These are phyloP conservation scores for Engraulis encrasicolus DNA, from an alignment of 2,113 vertebrate genomes.

Conservation along the genomic window DNA sequence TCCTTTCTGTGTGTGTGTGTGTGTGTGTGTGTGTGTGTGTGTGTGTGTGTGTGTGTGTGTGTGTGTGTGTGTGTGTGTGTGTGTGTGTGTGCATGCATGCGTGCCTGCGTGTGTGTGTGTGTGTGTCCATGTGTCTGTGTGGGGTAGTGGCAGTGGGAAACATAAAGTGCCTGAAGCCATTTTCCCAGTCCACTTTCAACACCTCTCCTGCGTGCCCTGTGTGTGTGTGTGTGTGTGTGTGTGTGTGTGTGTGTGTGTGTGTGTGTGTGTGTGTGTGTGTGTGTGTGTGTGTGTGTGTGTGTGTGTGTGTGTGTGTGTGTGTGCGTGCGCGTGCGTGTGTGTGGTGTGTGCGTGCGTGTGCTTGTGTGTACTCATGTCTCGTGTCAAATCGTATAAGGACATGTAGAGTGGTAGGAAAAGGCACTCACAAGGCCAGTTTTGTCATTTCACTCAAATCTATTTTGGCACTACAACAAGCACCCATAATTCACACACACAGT, in stretches of 20 bases:
- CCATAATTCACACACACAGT: too few species aligned
- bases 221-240: not conserved
- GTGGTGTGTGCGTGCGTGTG: not conserved
- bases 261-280: slow-evolving; percentile 13
- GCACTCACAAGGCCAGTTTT: not conserved
- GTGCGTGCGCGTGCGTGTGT: slow-evolving; percentile 20
- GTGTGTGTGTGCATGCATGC: too few species aligned
- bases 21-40: too few species aligned
- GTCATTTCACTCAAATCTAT: not conserved
- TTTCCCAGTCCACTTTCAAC: not conserved
- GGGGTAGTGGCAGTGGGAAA: not conserved
- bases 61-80: too few species aligned
- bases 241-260: not conserved
- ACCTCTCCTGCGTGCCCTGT: not conserved
- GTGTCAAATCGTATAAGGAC: not conserved
- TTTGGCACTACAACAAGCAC: not conserved
- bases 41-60: too few species aligned
- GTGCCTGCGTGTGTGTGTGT: not conserved
- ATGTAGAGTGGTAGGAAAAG: not conserved
- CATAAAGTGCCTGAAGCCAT: not conserved
- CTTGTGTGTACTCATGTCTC: slow-evolving; percentile 13
- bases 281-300: not conserved
- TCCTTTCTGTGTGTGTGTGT: too few species aligned
- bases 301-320: not conserved
- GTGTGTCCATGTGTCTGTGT: not conserved